phyloP scores from a whole-genome alignment of 2,113 vertebrate species.

The Arvicanthis niloticus region DNA sequence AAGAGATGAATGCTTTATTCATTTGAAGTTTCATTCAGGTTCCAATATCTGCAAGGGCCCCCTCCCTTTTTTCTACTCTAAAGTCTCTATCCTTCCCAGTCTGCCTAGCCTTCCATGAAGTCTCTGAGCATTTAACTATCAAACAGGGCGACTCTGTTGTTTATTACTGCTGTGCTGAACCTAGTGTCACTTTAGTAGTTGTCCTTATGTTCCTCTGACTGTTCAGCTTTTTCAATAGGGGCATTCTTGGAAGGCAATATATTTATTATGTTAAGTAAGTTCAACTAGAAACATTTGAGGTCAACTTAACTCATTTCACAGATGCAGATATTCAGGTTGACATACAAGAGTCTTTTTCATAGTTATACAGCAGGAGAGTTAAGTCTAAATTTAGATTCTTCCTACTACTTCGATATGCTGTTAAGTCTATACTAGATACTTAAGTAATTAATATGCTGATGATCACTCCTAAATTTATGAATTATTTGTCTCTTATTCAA shows the following conservation, averaged over 20 bases:
- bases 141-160: background rate
- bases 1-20: background rate
- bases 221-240: slow-evolving; percentile 7
- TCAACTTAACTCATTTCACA: slow-evolving; percentile 24
- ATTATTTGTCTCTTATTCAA: background rate
- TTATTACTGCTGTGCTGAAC: background rate
- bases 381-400: slow-evolving; percentile 38
- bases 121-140: slow-evolving; percentile 17
- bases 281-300: background rate
- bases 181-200: background rate
- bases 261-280: slow-evolving; percentile 9
- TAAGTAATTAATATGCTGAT: background rate
- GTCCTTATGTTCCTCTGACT: background rate
- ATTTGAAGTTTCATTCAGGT: slow-evolving; percentile 36
- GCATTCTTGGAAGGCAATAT: background rate
- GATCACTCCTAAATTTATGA: background rate
- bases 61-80: slow-evolving; percentile 3
- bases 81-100: background rate
- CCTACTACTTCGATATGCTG: background rate
- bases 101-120: background rate
- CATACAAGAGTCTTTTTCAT: background rate
- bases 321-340: background rate
- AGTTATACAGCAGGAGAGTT: background rate
- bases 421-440: background rate
- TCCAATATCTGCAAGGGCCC: background rate